Evolutionary conservation across 2,888 invertebrate species (phyloP).

Genomic region (Cataglyphis albicans): DNA sequence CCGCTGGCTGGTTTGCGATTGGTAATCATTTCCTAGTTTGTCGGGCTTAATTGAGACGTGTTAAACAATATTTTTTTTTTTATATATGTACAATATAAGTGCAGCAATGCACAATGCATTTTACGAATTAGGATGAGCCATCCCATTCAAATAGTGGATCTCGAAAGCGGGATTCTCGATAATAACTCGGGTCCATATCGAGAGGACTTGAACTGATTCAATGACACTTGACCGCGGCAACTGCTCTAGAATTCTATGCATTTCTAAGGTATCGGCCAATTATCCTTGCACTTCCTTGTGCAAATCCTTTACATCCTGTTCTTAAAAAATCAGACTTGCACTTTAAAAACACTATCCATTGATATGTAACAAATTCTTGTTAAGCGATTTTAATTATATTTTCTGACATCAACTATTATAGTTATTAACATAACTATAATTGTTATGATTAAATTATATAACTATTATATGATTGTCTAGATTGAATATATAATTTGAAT

Average conservation of each 20-base stretch:
- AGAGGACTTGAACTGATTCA: conserved; percentile 48
- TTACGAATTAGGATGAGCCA: background rate
- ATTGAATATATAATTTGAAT: background rate
- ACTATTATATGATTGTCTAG: background rate
- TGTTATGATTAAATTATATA: background rate
- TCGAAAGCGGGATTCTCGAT: conserved; percentile 21
- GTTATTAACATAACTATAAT: background rate
- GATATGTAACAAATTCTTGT: background rate
- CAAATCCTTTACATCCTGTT: background rate
- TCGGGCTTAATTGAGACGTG: conserved; percentile 72
- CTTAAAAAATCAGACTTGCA: background rate
- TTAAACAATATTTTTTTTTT: conserved; percentile 30
- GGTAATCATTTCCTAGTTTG: conserved; percentile 78
- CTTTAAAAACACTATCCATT: background rate
- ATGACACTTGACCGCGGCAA: conserved; percentile 63
- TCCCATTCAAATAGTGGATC: conserved; percentile 16
- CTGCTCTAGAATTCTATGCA: conserved; percentile 70
- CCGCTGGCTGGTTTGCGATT: conserved; percentile 73
- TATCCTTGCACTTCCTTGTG: conserved; percentile 47
- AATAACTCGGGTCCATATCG: conserved; percentile 61
- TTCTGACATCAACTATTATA: background rate
- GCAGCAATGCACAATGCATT: background rate
- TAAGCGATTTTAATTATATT: background rate
- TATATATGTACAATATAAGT: background rate
- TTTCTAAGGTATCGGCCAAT: conserved; percentile 65